Percentiles rank a stretch among this genome's conserved stretches.
Conservation (phyloP, 1,140 invertebrate genomes). For the Anagrus nilaparvatae region DNA sequence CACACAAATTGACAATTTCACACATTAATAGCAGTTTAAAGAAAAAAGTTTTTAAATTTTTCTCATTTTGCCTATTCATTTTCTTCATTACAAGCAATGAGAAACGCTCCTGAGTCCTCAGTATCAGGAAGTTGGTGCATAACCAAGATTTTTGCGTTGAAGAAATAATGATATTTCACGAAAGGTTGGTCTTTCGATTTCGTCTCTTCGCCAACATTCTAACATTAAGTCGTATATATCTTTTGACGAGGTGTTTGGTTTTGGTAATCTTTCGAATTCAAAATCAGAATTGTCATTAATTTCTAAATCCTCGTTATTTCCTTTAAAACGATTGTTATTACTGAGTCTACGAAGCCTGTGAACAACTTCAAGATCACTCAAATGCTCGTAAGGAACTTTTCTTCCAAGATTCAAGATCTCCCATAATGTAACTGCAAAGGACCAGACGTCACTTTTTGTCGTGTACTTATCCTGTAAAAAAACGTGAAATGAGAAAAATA, state of each 20-base stretch:
- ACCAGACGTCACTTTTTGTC: constrained; percentile 70
- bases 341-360: constrained; percentile 48
- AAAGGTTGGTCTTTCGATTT: constrained; percentile 70
- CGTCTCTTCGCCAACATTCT: constrained; percentile 80
- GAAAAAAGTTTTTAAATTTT: no score
- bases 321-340: no score
- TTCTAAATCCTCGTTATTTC: constrained; percentile 14
- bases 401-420: constrained; percentile 64
- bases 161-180: constrained; percentile 79
- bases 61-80: not conserved
- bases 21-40: no score
- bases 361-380: constrained; percentile 61
- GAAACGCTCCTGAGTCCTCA: constrained; percentile 21
- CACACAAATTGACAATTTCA: no score
- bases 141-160: constrained; percentile 72
- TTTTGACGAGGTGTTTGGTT: constrained; percentile 61
- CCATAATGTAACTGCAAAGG: constrained; percentile 66
- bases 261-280: constrained; percentile 52
- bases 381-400: constrained; percentile 57
- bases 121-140: constrained; percentile 51
- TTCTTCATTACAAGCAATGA: not conserved
- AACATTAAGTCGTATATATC: constrained; percentile 83
- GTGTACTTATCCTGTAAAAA: constrained; percentile 53
- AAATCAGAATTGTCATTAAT: not conserved
- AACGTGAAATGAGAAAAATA: no score